These are phyloP conservation scores for Echinops telfairi DNA, from an alignment of 2,113 vertebrate genomes.

Conservation along the genomic window DNA sequence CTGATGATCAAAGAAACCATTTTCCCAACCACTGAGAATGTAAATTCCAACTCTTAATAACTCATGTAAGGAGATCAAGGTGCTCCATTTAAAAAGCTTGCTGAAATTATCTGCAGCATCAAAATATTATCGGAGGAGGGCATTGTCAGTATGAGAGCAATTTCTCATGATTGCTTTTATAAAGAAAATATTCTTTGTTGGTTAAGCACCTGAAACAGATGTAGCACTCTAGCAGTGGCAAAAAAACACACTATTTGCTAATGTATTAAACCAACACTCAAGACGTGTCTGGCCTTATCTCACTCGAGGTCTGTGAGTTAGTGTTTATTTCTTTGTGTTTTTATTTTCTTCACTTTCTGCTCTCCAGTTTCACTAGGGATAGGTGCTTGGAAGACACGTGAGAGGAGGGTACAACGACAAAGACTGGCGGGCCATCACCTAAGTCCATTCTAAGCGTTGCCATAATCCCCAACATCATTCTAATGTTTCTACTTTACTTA, in stretches of 20 bases:
- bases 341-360: neutral
- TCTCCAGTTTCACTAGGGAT: neutral
- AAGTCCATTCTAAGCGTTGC: neutral
- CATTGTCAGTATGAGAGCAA: neutral
- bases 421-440: fast-evolving
- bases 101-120: neutral
- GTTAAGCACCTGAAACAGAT: neutral
- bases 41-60: neutral
- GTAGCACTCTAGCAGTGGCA: fast-evolving
- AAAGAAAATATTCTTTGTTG: neutral
- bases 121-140: neutral
- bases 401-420: neutral
- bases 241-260: neutral
- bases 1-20: neutral
- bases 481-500: neutral
- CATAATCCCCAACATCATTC: fast-evolving
- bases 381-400: neutral
- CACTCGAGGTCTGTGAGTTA: neutral
- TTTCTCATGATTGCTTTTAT: neutral
- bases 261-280: neutral
- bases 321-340: neutral
- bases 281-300: neutral
- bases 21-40: neutral
- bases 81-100: neutral
- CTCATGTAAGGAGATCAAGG: neutral